Percentiles rank a stretch among this genome's conserved stretches.
Evolutionary conservation across 2,797 vertebrate species (phyloP).

Genomic region (Gallinago solitaria): DNA sequence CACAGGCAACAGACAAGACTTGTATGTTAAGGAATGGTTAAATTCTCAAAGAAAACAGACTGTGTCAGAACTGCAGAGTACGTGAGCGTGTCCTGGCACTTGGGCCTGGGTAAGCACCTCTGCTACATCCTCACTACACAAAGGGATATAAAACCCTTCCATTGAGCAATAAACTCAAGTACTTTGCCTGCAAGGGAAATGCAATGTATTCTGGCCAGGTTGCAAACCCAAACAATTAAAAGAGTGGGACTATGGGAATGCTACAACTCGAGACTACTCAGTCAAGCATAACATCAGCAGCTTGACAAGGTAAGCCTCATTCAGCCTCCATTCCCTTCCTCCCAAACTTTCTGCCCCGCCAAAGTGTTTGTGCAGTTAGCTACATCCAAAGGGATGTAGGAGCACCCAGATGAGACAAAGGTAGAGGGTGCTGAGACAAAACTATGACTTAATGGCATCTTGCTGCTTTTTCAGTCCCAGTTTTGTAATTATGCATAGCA

Average conservation of each 20-base stretch:
- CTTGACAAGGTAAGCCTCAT: not conserved
- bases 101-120: not conserved
- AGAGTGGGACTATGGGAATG: not conserved
- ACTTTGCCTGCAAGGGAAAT: not conserved
- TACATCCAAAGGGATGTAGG: not conserved
- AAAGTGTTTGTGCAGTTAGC: not conserved
- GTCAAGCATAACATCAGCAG: not conserved
- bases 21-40: not conserved
- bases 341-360: not conserved
- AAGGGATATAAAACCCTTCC: not conserved
- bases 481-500: not conserved
- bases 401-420: not conserved
- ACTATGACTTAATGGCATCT: not conserved
- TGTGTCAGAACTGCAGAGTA: not conserved
- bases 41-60: not conserved
- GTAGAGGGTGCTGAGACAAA: not conserved
- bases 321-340: not conserved
- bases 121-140: not conserved
- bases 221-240: not conserved
- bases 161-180: not conserved
- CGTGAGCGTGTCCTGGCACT: not conserved
- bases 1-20: not conserved
- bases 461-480: not conserved
- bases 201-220: fast-evolving
- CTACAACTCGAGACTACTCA: not conserved